Conservation (phyloP, 1,140 invertebrate species). For the Acromyrmex heyeri region DNA sequence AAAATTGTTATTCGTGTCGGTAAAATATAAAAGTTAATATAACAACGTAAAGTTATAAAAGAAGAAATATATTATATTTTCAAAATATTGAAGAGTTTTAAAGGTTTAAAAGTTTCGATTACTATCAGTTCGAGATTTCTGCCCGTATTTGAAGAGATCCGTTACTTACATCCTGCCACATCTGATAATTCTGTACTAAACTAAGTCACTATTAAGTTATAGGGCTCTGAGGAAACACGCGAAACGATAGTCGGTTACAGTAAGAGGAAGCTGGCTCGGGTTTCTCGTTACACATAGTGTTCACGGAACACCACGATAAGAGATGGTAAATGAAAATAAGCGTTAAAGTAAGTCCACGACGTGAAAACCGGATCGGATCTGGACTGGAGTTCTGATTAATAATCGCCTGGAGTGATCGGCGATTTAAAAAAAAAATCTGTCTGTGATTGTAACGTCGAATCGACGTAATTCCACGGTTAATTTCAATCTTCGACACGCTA, state of each 20-base stretch:
- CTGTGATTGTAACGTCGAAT: background rate
- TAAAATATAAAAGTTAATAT: background rate
- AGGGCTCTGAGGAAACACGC: background rate
- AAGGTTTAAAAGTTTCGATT: background rate
- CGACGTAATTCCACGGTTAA: background rate
- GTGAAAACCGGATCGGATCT: conserved; percentile 33
- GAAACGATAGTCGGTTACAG: conserved; percentile 34
- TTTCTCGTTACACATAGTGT: background rate
- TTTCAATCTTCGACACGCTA: background rate
- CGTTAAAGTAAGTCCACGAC: background rate
- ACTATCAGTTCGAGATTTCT: background rate
- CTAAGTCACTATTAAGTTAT: conserved; percentile 32
- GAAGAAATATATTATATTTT: too few relatives aligned
- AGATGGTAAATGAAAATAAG: conserved; percentile 29
- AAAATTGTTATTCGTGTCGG: background rate
- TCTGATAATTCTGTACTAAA: conserved; percentile 39
- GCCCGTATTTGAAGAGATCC: background rate
- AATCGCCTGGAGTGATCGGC: conserved; percentile 16
- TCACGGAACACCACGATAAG: background rate
- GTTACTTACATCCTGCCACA: background rate
- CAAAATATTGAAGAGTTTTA: background rate
- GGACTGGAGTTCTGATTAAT: conserved; percentile 47
- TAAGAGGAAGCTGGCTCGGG: conserved; percentile 53
- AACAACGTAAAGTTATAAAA: background rate
- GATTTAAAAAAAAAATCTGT: conserved; percentile 9